phyloP scores from a whole-genome alignment of 2,797 vertebrate genomes.

The Coranthus polyacanthus region DNA sequence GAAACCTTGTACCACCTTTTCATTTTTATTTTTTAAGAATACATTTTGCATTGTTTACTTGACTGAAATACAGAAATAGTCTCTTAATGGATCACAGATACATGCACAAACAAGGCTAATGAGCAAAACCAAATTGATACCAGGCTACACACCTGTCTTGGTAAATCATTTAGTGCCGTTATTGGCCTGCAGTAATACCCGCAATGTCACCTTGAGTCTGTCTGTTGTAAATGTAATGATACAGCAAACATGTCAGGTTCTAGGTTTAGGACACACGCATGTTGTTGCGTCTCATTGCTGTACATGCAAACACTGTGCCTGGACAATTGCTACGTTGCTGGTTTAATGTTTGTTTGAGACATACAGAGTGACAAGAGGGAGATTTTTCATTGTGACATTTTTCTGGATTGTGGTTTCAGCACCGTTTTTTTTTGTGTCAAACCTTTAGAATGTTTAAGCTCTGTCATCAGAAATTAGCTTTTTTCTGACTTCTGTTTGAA shows the following conservation, averaged over 20 bases:
- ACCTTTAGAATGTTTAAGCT: too few relatives aligned
- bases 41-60: neutral
- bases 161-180: constrained; percentile 4
- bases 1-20: neutral
- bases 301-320: too few relatives aligned
- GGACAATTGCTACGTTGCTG: too few relatives aligned
- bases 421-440: too few relatives aligned
- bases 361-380: too few relatives aligned
- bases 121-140: neutral
- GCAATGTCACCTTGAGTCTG: neutral
- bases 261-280: neutral
- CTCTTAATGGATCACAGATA: too few relatives aligned
- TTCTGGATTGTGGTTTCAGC: too few relatives aligned
- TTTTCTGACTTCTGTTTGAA: constrained; percentile 27
- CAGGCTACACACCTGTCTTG: neutral
- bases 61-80: neutral
- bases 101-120: neutral
- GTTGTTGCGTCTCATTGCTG: too few relatives aligned
- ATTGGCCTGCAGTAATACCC: constrained; percentile 6
- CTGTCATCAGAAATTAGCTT: neutral
- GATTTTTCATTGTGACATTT: too few relatives aligned
- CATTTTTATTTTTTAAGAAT: neutral
- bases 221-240: neutral
- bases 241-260: neutral
- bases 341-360: too few relatives aligned